Percentiles rank a stretch among this genome's conserved stretches.
Evolutionary conservation across 2,797 vertebrate species (phyloP).

Genomic region (Melanotaenia trifasciata): DNA sequence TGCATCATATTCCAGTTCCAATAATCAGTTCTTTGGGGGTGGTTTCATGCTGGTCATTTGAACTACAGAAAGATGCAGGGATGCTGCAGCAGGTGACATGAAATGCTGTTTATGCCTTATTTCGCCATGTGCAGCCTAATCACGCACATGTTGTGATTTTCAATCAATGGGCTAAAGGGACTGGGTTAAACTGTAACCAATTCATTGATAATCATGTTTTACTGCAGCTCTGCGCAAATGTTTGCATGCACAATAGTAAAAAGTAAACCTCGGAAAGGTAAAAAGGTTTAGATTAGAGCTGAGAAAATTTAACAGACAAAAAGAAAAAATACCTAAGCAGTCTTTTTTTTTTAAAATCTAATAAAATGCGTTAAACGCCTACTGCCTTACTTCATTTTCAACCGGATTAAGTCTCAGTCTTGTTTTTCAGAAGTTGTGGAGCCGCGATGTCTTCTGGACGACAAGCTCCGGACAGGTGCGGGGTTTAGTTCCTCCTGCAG

Average conservation of each 20-base stretch:
- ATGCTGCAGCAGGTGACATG: constrained; percentile 18
- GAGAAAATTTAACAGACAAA: background rate
- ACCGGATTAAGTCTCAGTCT: background rate
- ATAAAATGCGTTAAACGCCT: background rate
- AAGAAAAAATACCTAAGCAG: background rate
- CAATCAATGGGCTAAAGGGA: background rate
- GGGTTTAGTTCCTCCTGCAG: constrained; percentile 18
- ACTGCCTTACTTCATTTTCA: constrained; percentile 63
- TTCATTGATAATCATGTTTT: background rate
- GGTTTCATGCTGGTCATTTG: background rate
- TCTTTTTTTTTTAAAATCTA: background rate
- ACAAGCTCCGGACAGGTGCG: constrained; percentile 29
- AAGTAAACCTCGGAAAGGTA: too few species aligned
- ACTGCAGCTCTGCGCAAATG: background rate
- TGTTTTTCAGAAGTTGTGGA: constrained; percentile 1
- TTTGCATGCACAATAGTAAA: background rate
- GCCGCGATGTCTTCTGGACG: background rate
- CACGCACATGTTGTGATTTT: background rate
- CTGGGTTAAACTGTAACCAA: background rate
- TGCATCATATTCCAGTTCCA: background rate
- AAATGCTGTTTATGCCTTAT: background rate
- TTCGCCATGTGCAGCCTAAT: background rate
- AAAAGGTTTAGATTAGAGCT: background rate
- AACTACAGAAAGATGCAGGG: background rate
- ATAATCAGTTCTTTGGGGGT: background rate